Evolutionary conservation across 2,888 invertebrate genomes (phyloP), one percentile per base, ranked within the genome.

Genomic region (Phengaris arion): DNA sequence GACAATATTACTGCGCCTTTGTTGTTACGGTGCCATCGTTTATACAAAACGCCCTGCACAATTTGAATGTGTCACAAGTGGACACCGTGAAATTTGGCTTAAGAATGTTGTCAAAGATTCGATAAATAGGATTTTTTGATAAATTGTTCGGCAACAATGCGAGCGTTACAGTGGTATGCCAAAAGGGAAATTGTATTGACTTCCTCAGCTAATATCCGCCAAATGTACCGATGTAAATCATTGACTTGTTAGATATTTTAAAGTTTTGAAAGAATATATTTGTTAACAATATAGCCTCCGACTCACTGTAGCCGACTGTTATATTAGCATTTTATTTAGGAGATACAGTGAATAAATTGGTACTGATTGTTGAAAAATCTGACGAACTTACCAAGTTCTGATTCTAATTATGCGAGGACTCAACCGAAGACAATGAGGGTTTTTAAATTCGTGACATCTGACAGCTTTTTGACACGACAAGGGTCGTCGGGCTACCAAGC

Each of bases 141-240:
- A 89, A 88, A 91, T 90, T 84, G 87, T 83, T 78, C 84, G 84
- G 85, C 89, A 91, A 92, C 87, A 93, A 87, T 87, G 91, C 90
- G 89, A 90, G 86, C 79, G 86, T 87, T 86, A 84, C 86, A 84
- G 85, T 85, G 77, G 64, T 76, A 55, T 54, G 59, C 74, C 72
- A 59, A 68, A 74, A 35, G 15, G 46, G 68, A 48, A 55, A n/a
- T 59, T 74, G 46, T 52, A 52, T 76, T 68, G 35, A 72, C 72
- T 72, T 70, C 72, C 72, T 72, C 35, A 15, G 72, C 22, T 72
- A 22, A 72, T 72, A 52, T 72, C 72, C 72, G 72, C 72, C 72
- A 52, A 46, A 68, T 52, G 52, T 52, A 12, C 52, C 52, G 52
- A 64, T 64, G 64, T 64, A 64, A 64, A 64, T 64, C 64, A 64